Evolutionary conservation across 2,113 vertebrate species (phyloP).

Genomic region (Arizona elegans): DNA sequence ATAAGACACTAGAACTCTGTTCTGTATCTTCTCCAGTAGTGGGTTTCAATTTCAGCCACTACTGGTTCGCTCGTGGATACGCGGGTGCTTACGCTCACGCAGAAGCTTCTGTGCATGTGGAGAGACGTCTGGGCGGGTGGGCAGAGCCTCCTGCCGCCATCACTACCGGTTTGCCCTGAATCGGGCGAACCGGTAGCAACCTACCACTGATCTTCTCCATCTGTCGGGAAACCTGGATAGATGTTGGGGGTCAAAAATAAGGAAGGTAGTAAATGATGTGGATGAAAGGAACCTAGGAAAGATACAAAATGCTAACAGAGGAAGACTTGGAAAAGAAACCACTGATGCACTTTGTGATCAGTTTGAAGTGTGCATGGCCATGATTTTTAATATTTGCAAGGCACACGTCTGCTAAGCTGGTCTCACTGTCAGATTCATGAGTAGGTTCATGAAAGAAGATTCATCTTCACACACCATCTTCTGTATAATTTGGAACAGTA

Average conservation of each 20-base stretch:
- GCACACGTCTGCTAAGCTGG: background rate
- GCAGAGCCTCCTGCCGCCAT: no score
- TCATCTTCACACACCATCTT: background rate
- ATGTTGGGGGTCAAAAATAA: background rate
- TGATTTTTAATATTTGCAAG: background rate
- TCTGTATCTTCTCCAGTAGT: background rate
- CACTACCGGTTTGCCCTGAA: no score
- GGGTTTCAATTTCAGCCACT: no score
- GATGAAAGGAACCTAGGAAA: background rate
- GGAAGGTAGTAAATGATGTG: background rate
- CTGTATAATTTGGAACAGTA: background rate
- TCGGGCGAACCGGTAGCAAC: no score
- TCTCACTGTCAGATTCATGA: background rate
- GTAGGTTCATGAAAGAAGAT: background rate
- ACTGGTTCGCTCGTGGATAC: no score
- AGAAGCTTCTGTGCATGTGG: no score
- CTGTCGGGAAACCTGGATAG: background rate
- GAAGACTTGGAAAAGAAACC: background rate
- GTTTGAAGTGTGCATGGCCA: background rate
- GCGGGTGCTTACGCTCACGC: no score
- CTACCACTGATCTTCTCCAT: background rate
- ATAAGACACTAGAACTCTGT: background rate
- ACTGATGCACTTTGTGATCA: background rate
- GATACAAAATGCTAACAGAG: background rate
- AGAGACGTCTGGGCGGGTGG: no score